phyloP scores from a whole-genome alignment of 2,113 vertebrate genomes.

The Python bivittatus region DNA sequence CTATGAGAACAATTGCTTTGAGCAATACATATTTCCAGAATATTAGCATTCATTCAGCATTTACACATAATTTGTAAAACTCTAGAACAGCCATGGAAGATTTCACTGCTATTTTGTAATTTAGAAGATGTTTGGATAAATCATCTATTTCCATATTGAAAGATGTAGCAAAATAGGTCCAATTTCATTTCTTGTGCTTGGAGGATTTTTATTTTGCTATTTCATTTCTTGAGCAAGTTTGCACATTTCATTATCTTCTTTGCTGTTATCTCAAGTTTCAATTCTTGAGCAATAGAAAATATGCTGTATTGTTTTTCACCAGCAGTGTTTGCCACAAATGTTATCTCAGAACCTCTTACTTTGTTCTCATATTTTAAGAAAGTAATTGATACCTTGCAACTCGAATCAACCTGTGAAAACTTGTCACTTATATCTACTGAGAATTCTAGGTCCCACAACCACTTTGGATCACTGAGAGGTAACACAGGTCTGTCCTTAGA shows the following conservation, averaged over 20 bases:
- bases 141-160: background rate
- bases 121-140: background rate
- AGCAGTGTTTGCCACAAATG: background rate
- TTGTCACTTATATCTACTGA: background rate
- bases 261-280: background rate
- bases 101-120: background rate
- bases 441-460: background rate
- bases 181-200: background rate
- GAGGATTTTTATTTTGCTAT: background rate
- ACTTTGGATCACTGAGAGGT: background rate
- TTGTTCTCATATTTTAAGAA: background rate
- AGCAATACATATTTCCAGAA: background rate
- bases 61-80: background rate
- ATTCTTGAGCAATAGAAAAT: background rate
- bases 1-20: background rate
- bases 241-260: background rate
- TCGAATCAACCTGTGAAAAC: background rate
- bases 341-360: background rate
- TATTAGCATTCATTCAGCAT: background rate
- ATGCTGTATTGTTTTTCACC: background rate
- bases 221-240: background rate
- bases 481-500: background rate
- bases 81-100: background rate
- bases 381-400: background rate
- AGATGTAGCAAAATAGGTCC: background rate